Evolutionary conservation across 2,797 vertebrate genomes (phyloP), one percentile per base, ranked within the genome.

Genomic region (Lagorchestes hirsutus): DNA sequence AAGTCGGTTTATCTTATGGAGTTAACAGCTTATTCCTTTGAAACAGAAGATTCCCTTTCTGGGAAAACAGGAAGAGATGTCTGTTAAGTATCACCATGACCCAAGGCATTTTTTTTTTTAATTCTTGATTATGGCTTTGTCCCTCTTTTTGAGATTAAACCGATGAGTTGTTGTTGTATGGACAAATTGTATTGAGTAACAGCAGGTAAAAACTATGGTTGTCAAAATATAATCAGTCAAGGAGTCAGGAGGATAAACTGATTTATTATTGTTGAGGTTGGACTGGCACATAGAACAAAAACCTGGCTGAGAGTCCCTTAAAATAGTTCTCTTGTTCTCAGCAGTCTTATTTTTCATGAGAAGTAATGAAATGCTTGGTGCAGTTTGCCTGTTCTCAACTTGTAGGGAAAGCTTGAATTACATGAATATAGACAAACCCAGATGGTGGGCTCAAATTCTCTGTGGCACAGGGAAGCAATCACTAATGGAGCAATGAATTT

Each of bases 401-500:
- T 95, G 96, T 55, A 94, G 0, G 54, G 40, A 11, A 11, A 52
- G 3, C 91, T 94, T 0, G 52, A 54, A 87, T 93, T 98, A 93
- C 40, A 95, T 96, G 94, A 95, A 97, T 95, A 92, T 54, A 82
- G 29, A 95, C 54, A 96, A 95, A 93, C 29, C 10, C 24, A 95
- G 22, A 94, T 93, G 91, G 54, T n/a, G 0, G 1, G 8, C 91
- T 95, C 56, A 97, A 91, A 52, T 96, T 95, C 10, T 93, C 93
- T 87, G 50, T 97, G 96, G 82, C 59, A 91, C 52, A 93, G 55
- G 97, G 29, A 96, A 95, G 55, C 93, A 29, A 8, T 92, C 34
- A 96, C 40, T 82, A 93, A 16, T 14, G 62, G 92, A 97, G 4
- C 16, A 95, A 95, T 2, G 54, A 94, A 92, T 97, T 98, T 96